Evolutionary conservation across 1,140 invertebrate species (phyloP).

Genomic region (Babylonia areolata): DNA sequence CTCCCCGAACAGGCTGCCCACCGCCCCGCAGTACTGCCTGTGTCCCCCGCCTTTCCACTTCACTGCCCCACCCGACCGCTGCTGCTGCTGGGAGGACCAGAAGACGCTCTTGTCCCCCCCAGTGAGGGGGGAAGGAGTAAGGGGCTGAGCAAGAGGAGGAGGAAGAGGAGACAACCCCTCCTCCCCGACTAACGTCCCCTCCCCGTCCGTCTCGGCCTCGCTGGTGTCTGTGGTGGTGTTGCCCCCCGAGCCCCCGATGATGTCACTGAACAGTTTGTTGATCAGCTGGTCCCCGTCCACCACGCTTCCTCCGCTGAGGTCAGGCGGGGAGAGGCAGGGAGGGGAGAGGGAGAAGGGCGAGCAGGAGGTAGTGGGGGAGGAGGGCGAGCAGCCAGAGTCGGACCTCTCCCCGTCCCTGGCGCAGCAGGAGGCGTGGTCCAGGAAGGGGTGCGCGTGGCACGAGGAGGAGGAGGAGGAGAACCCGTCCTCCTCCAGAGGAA

Average conservation of each 20-base stretch:
- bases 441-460: not conserved
- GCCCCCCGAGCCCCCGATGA: too few relatives aligned
- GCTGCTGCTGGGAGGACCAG: not conserved
- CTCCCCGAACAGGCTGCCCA: slow-evolving; percentile 2
- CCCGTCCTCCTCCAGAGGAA: too few relatives aligned
- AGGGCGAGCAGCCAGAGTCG: slow-evolving; percentile 11
- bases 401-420: slow-evolving; percentile 12
- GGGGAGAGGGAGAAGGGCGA: not conserved
- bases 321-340: not conserved
- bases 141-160: too few relatives aligned
- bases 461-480: too few relatives aligned
- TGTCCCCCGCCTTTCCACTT: not conserved
- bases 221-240: not conserved
- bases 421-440: not conserved
- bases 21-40: not conserved
- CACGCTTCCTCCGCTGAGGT: not conserved
- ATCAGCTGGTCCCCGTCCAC: slow-evolving; percentile 33
- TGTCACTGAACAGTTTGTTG: slow-evolving; percentile 29
- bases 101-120: not conserved
- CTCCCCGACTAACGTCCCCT: not conserved
- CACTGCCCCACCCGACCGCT: not conserved
- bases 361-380: not conserved
- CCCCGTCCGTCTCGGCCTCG: slow-evolving; percentile 16
- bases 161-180: not conserved
- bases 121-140: not conserved